These are phyloP conservation scores for Drosophila neutralis DNA, from an alignment of 2,888 invertebrate genomes.

Conservation along the genomic window DNA sequence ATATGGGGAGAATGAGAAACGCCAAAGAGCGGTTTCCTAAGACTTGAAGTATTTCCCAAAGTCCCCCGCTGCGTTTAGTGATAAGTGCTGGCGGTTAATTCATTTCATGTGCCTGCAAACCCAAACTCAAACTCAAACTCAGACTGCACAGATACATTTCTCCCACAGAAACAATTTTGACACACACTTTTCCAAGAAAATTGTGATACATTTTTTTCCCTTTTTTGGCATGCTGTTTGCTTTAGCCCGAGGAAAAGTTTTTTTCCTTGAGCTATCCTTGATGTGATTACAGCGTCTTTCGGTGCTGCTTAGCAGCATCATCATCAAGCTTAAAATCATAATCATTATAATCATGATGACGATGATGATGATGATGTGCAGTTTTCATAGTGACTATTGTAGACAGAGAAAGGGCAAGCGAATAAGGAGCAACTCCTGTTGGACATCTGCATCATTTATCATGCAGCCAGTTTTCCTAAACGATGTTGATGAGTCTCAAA, in stretches of 20 bases:
- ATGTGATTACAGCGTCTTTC: conserved; percentile 37
- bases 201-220: conserved; percentile 11
- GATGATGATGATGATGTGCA: conserved; percentile 42
- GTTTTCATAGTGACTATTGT: conserved; percentile 35
- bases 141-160: neutral
- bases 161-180: neutral
- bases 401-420: conserved; percentile 1
- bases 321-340: conserved; percentile 11
- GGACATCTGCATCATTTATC: conserved; percentile 58
- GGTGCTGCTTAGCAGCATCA: conserved; percentile 30
- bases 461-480: conserved; percentile 37
- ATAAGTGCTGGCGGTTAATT: conserved; percentile 51
- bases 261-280: conserved; percentile 26
- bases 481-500: conserved; percentile 49
- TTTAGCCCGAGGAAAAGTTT: conserved; percentile 4
- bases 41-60: conserved; percentile 31
- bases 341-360: conserved; percentile 16
- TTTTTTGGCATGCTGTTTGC: conserved; percentile 12
- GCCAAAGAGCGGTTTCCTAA: conserved; percentile 29
- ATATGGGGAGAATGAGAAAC: neutral
- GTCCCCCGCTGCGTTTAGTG: conserved; percentile 48
- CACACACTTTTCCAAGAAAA: conserved; percentile 19
- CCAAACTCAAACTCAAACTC: conserved; percentile 15
- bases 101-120: conserved; percentile 36
- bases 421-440: conserved; percentile 14